These are phyloP conservation scores for Tauraco erythrolophus DNA, from an alignment of 2,113 vertebrate genomes.

Conservation along the genomic window DNA sequence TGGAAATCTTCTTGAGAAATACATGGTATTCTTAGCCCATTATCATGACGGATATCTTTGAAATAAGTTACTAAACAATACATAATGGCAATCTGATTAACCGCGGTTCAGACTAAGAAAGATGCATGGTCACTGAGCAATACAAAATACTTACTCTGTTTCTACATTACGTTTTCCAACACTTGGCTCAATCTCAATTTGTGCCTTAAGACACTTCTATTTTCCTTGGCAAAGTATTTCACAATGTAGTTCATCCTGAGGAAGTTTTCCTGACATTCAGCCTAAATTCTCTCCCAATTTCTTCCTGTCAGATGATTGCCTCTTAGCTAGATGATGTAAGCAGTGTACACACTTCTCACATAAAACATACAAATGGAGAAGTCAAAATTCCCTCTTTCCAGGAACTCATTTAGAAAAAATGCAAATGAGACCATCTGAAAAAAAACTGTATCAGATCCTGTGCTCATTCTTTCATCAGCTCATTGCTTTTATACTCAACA, in stretches of 20 bases:
- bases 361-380: background rate
- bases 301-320: conserved; percentile 12
- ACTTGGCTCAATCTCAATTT: background rate
- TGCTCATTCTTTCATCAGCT: background rate
- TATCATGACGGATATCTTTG: accelerated
- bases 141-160: background rate
- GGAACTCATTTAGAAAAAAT: background rate
- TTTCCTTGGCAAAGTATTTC: conserved; percentile 17
- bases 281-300: conserved; percentile 3
- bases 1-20: background rate
- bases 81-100: background rate
- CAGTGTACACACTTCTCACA: background rate
- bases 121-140: background rate
- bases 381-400: background rate
- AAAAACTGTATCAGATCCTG: background rate
- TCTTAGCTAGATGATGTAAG: background rate
- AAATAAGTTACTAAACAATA: background rate
- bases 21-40: background rate
- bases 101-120: background rate
- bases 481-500: background rate
- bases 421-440: background rate
- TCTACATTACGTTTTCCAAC: background rate
- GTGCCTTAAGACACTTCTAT: background rate
- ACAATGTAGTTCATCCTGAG: background rate
- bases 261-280: conserved; percentile 25